phyloP scores from a whole-genome alignment of 2,113 vertebrate species.

The Tachysurus fulvidraco region DNA sequence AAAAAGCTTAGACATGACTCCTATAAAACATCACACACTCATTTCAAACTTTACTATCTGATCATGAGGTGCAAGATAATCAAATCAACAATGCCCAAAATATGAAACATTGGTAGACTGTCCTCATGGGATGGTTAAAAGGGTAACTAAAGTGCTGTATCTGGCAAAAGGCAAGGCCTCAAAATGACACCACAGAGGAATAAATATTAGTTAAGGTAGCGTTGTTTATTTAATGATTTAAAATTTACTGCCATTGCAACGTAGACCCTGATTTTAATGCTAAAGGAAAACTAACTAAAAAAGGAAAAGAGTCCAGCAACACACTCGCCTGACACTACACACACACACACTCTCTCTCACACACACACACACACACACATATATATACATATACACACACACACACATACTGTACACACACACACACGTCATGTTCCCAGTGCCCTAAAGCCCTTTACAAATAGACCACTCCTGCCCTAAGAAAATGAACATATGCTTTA shows the following conservation, averaged over 20 bases:
- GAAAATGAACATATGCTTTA: neutral
- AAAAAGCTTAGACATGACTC: neutral
- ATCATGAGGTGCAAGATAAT: neutral
- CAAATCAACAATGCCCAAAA: constrained; percentile 8
- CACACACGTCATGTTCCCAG: neutral
- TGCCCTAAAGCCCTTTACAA: neutral
- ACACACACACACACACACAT: neutral
- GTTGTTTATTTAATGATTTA: neutral
- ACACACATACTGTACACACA: neutral
- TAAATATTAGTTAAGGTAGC: neutral
- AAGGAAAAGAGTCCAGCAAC: too few relatives aligned
- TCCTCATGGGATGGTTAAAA: neutral
- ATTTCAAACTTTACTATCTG: neutral
- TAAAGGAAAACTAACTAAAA: too few relatives aligned
- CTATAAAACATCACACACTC: constrained; percentile 14
- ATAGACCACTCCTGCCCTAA: neutral
- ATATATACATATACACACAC: too few relatives aligned
- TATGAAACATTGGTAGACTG: neutral
- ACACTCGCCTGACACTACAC: too few relatives aligned
- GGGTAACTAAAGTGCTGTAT: neutral
- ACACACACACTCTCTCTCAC: too few relatives aligned
- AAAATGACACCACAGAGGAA: neutral
- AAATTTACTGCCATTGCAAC: neutral
- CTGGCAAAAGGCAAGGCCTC: neutral
- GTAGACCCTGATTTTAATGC: neutral